Conservation (phyloP, 2,888 invertebrate species). For the Crossocerus cetratus region DNA sequence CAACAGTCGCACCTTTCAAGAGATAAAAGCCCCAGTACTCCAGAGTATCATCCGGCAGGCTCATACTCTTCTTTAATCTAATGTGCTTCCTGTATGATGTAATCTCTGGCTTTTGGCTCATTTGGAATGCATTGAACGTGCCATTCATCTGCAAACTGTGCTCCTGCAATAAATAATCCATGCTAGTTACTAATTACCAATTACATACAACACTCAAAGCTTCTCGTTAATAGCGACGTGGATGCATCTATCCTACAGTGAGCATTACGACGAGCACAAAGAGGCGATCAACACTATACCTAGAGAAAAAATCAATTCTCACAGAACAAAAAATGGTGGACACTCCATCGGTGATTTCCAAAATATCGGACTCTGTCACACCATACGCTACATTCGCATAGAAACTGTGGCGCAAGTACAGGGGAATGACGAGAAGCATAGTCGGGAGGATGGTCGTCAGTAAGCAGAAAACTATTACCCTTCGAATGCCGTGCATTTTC, state of each 20-base stretch:
- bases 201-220: too few relatives aligned
- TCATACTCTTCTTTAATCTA: constrained; percentile 88
- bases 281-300: not conserved
- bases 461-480: constrained; percentile 87
- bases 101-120: constrained; percentile 84
- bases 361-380: constrained; percentile 90
- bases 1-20: constrained; percentile 86
- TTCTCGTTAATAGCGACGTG: too few relatives aligned
- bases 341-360: constrained; percentile 89
- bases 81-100: constrained; percentile 85
- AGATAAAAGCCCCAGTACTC: constrained; percentile 95
- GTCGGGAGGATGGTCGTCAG: constrained; percentile 87
- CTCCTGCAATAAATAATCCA: constrained; percentile 76
- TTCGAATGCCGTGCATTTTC: constrained; percentile 88
- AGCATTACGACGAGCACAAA: too few relatives aligned
- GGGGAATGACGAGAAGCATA: constrained; percentile 85
- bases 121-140: constrained; percentile 85
- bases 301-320: constrained; percentile 39
- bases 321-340: constrained; percentile 88
- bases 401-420: constrained; percentile 86
- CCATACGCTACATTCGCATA: constrained; percentile 88
- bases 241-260: too few relatives aligned
- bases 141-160: constrained; percentile 88
- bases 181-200: too few relatives aligned
- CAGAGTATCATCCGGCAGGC: constrained; percentile 88